phyloP scores from a whole-genome alignment of 2,888 invertebrate species.

The Drymonia ruficornis region DNA sequence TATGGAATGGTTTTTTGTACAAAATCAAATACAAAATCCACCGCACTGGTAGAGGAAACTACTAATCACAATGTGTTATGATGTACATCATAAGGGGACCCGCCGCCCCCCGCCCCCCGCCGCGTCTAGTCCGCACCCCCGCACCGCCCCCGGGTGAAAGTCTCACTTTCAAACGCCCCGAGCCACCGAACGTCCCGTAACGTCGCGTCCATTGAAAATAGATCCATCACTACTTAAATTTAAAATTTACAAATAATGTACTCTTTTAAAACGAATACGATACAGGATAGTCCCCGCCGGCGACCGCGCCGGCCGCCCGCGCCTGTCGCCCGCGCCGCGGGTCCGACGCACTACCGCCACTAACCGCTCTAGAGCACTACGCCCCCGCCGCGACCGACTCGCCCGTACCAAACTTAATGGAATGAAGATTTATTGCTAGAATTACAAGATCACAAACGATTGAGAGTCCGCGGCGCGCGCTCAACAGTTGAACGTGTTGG shows the following conservation, averaged over 20 bases:
- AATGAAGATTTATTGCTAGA: slow-evolving; percentile 85
- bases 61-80: slow-evolving; percentile 74
- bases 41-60: slow-evolving; percentile 70
- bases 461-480: slow-evolving; percentile 57
- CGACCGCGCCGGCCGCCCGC: slow-evolving; percentile 54
- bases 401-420: slow-evolving; percentile 79
- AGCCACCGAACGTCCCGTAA: slow-evolving; percentile 42
- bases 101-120: slow-evolving; percentile 23
- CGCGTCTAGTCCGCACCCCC: slow-evolving; percentile 80
- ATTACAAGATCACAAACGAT: slow-evolving; percentile 83
- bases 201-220: slow-evolving; percentile 76
- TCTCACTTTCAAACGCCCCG: slow-evolving; percentile 72
- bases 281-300: slow-evolving; percentile 61
- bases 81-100: slow-evolving; percentile 52
- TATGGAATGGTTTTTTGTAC: slow-evolving; percentile 84
- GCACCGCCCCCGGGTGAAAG: slow-evolving; percentile 68
- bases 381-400: slow-evolving; percentile 63
- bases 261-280: slow-evolving; percentile 77
- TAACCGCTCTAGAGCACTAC: slow-evolving; percentile 81
- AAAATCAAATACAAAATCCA: slow-evolving; percentile 79
- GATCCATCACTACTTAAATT: slow-evolving; percentile 82
- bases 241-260: slow-evolving; percentile 83
- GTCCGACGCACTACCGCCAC: slow-evolving; percentile 64
- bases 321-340: slow-evolving; percentile 53
- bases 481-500: slow-evolving; percentile 84